phyloP scores from a whole-genome alignment of 2,797 vertebrate species.

The Neostethus bicornis region DNA sequence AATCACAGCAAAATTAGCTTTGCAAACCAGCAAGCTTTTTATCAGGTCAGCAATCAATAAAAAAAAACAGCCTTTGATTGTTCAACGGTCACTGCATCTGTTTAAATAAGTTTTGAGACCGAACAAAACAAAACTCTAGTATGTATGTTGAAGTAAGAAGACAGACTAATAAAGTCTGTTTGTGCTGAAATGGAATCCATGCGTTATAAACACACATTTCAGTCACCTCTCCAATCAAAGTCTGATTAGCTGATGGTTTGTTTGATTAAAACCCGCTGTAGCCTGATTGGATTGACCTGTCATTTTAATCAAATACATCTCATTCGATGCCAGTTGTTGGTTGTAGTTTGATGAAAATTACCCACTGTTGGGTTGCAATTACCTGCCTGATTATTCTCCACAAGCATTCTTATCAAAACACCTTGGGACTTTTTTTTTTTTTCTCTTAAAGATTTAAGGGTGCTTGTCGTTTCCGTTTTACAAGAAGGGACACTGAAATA shows the following conservation, averaged over 20 bases:
- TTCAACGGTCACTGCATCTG: not conserved
- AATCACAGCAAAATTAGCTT: too few species aligned
- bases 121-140: not conserved
- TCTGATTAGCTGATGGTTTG: slow-evolving; percentile 57
- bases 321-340: slow-evolving; percentile 13
- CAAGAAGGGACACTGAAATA: slow-evolving; percentile 40
- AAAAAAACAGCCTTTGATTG: not conserved
- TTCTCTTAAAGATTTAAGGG: slow-evolving; percentile 42
- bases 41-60: not conserved
- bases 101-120: not conserved
- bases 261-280: slow-evolving; percentile 65
- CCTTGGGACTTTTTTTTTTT: slow-evolving; percentile 33
- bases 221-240: slow-evolving; percentile 29
- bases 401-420: slow-evolving; percentile 42
- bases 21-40: not conserved
- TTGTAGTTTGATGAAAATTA: slow-evolving; percentile 65
- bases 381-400: slow-evolving; percentile 56
- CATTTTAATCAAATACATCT: slow-evolving; percentile 59
- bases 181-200: slow-evolving; percentile 32
- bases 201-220: slow-evolving; percentile 20
- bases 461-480: slow-evolving; percentile 30
- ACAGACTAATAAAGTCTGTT: slow-evolving; percentile 30
- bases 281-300: slow-evolving; percentile 65
- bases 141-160: not conserved
- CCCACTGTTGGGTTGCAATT: slow-evolving; percentile 52